Percentiles rank a stretch among this genome's conserved stretches.
phyloP scores from a whole-genome alignment of 2,797 vertebrate species.

The Sebastes minor region DNA sequence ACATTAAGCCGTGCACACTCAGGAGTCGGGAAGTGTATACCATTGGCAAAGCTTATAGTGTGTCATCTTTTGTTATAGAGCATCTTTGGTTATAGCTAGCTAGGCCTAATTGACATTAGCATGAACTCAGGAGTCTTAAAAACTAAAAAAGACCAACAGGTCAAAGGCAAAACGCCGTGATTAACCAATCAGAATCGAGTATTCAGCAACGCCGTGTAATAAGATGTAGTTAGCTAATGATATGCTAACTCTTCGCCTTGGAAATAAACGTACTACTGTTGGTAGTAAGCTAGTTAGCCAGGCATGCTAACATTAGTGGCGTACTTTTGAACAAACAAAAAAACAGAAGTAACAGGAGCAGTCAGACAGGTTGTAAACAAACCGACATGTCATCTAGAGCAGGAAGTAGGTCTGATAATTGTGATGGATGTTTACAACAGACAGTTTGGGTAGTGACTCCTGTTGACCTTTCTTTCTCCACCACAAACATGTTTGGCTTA shows the following conservation, averaged over 20 bases:
- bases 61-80: too few species aligned
- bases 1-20: neutral
- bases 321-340: neutral
- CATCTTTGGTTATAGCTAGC: too few species aligned
- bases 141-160: too few species aligned
- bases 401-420: neutral
- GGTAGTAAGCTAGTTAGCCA: neutral
- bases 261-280: neutral
- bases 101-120: too few species aligned
- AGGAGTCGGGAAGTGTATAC: neutral
- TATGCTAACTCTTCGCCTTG: neutral
- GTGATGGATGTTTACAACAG: neutral
- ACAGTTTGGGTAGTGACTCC: neutral
- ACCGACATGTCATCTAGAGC: neutral
- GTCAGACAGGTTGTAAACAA: neutral
- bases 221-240: neutral
- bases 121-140: too few species aligned
- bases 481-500: neutral
- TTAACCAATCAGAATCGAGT: too few species aligned
- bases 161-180: too few species aligned
- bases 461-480: neutral
- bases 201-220: fast-evolving
- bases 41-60: too few species aligned
- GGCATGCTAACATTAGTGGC: neutral
- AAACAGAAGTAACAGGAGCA: neutral